These are phyloP conservation scores for Scaptomyza flava DNA, from an alignment of 2,888 invertebrate species.

Conservation along the genomic window DNA sequence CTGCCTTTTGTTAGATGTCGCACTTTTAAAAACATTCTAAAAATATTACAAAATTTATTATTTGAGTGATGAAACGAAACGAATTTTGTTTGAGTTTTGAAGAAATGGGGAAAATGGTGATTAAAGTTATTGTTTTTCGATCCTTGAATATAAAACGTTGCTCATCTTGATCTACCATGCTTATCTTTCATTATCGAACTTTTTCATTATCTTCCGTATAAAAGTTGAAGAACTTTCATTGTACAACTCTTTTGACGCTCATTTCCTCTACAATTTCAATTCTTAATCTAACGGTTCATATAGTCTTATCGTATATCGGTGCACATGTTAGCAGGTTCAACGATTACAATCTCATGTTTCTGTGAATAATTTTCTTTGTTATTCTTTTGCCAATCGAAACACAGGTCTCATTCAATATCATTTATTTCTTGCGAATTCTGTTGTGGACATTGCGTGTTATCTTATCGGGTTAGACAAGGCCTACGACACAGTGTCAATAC, in stretches of 20 bases:
- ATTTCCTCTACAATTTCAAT: no score
- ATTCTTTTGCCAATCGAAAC: conserved; percentile 2
- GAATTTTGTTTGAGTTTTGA: background rate
- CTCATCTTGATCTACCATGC: no score
- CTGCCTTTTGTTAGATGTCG: background rate
- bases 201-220: no score
- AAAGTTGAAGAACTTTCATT: no score
- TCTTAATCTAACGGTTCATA: background rate
- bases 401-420: conserved; percentile 22
- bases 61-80: background rate
- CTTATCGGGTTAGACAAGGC: conserved; percentile 55
- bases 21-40: conserved; percentile 21
- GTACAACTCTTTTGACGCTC: no score
- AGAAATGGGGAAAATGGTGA: background rate
- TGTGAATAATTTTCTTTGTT: conserved; percentile 6
- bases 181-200: no score
- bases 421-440: conserved; percentile 23
- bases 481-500: conserved; percentile 62
- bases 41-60: background rate
- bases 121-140: background rate
- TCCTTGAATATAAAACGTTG: background rate
- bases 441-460: conserved; percentile 43
- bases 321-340: background rate
- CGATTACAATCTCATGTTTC: conserved; percentile 4
- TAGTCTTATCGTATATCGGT: background rate